Percentiles rank a stretch among this genome's conserved stretches.
Conservation (phyloP, 2,797 vertebrate species). For the Xiphorhynchus erythropygius region DNA sequence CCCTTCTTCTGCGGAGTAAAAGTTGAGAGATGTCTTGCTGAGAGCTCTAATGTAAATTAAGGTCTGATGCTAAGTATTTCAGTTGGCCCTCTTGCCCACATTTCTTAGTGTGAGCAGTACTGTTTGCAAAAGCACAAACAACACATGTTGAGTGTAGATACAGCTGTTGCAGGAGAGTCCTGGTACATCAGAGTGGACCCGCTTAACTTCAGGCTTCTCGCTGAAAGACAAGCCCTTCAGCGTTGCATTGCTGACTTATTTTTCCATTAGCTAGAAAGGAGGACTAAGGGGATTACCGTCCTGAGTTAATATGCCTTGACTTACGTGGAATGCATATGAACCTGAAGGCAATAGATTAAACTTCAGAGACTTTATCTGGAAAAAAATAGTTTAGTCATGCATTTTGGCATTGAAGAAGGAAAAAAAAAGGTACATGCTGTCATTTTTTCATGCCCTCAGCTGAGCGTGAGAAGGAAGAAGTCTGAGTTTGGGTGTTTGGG, state of each 20-base stretch:
- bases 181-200: neutral
- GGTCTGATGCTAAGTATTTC: neutral
- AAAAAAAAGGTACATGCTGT: neutral
- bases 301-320: neutral
- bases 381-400: neutral
- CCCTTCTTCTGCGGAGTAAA: neutral
- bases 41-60: neutral
- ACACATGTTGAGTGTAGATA: neutral
- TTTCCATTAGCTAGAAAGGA: neutral
- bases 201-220: neutral
- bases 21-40: neutral
- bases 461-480: neutral
- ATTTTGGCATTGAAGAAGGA: neutral
- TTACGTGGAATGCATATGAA: neutral
- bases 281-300: neutral
- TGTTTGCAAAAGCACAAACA: slow-evolving; percentile 16
- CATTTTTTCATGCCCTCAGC: neutral
- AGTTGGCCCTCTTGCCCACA: neutral
- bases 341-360: neutral
- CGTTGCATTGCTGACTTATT: neutral
- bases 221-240: neutral
- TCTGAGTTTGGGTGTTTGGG: neutral
- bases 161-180: neutral
- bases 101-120: neutral
- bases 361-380: neutral